A percentile compares a stretch with the other conserved stretches of the same genome.
Evolutionary conservation across 1,140 invertebrate species (phyloP).

Genomic region (Pteromalus puparum): DNA sequence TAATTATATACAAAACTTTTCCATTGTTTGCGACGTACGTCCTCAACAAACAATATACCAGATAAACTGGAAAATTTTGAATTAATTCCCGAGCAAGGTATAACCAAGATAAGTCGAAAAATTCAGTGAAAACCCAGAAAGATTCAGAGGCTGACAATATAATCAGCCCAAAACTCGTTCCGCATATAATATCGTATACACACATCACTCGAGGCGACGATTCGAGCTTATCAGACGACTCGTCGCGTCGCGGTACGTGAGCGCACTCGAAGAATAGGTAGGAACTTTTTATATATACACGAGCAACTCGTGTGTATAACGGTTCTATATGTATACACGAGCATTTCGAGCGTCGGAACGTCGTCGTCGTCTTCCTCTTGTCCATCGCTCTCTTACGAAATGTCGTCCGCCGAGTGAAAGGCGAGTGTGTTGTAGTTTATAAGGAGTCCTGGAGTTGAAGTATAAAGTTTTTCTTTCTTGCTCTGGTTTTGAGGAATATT

Average conservation of each 20-base stretch:
- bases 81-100: no score
- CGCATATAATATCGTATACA: background rate
- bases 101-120: no score
- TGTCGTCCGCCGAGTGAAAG: slow-evolving; percentile 34
- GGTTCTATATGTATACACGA: background rate
- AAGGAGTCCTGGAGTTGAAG: background rate
- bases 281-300: background rate
- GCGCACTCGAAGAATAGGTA: background rate
- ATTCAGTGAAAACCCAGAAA: no score
- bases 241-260: background rate
- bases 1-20: background rate
- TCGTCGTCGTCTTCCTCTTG: background rate
- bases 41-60: no score
- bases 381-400: slow-evolving; percentile 17
- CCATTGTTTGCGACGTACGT: no score
- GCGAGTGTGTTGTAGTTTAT: background rate
- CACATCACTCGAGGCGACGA: background rate
- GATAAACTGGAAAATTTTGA: no score
- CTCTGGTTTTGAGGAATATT: no score
- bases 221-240: background rate
- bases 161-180: background rate
- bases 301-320: background rate
- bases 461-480: no score
- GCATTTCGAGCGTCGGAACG: background rate
- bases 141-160: no score